These are phyloP conservation scores for Xerus inauris DNA, from an alignment of 2,113 vertebrate genomes.

Conservation along the genomic window DNA sequence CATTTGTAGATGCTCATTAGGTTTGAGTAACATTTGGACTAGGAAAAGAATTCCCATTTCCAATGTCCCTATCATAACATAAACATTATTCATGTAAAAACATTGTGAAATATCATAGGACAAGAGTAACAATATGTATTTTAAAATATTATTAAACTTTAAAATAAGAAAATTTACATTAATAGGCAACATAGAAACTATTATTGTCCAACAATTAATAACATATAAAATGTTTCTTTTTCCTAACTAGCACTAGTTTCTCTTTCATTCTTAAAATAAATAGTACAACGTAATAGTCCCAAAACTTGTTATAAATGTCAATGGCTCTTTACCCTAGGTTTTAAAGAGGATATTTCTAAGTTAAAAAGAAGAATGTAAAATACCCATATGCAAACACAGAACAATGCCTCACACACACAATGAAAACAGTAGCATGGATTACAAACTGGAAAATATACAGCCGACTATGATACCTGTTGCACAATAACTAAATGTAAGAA, in stretches of 20 bases:
- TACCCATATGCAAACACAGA: background rate
- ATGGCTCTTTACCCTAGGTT: background rate
- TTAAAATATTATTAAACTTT: slow-evolving; percentile 6
- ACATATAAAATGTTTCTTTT: slow-evolving; percentile 16
- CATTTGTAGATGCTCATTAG: slow-evolving; percentile 24
- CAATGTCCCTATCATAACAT: background rate
- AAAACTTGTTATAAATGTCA: slow-evolving; percentile 12
- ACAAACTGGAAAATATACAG: background rate
- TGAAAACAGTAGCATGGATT: background rate
- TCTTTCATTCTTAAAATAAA: background rate
- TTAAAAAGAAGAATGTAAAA: background rate
- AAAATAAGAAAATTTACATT: slow-evolving; percentile 1
- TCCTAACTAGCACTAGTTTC: background rate
- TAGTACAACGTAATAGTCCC: background rate
- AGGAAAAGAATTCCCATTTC: background rate
- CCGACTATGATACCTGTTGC: background rate
- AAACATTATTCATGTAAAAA: slow-evolving; percentile 41
- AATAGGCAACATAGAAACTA: background rate
- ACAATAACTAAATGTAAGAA: background rate
- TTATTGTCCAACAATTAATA: background rate
- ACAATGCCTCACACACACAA: slow-evolving; percentile 1
- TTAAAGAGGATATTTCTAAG: background rate
- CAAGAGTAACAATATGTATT: background rate
- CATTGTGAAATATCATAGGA: slow-evolving; percentile 1
- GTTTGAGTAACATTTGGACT: background rate